Conservation (phyloP, 1,140 invertebrate genomes). For the Procambarus clarkii region DNA sequence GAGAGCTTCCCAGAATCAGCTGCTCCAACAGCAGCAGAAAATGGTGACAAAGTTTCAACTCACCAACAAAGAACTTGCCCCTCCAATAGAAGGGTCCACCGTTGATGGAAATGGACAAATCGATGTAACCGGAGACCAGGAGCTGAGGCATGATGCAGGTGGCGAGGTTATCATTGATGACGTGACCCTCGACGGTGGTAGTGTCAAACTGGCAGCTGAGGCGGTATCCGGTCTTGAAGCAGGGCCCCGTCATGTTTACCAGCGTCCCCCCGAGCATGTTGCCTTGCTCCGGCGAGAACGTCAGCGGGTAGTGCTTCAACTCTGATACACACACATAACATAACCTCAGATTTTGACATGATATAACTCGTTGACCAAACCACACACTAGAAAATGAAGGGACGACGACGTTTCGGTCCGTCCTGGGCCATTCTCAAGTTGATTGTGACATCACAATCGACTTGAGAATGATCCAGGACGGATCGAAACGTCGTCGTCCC, state of each 20-base stretch:
- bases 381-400: too few species aligned
- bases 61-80: slow-evolving; percentile 93
- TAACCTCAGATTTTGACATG: too few species aligned
- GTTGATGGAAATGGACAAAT: slow-evolving; percentile 88
- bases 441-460: too few species aligned
- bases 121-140: slow-evolving; percentile 93
- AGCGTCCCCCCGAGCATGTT: slow-evolving; percentile 96
- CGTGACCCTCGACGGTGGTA: slow-evolving; percentile 73
- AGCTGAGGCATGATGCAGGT: slow-evolving; percentile 92
- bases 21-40: too few species aligned
- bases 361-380: too few species aligned
- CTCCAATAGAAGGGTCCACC: slow-evolving; percentile 92
- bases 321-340: slow-evolving; percentile 25
- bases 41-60: slow-evolving; percentile 73
- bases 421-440: too few species aligned
- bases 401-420: too few species aligned
- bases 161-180: slow-evolving; percentile 82
- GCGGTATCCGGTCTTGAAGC: slow-evolving; percentile 84
- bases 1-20: too few species aligned
- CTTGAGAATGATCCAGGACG: too few species aligned
- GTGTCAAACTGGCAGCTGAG: slow-evolving; percentile 83
- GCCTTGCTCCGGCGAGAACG: slow-evolving; percentile 94
- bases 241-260: slow-evolving; percentile 96
- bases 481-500: too few species aligned
- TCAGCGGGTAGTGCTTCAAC: slow-evolving; percentile 78